Base-by-base conservation (phyloP, 2,113 vertebrate species). In the Tetrao urogallus region DNA sequence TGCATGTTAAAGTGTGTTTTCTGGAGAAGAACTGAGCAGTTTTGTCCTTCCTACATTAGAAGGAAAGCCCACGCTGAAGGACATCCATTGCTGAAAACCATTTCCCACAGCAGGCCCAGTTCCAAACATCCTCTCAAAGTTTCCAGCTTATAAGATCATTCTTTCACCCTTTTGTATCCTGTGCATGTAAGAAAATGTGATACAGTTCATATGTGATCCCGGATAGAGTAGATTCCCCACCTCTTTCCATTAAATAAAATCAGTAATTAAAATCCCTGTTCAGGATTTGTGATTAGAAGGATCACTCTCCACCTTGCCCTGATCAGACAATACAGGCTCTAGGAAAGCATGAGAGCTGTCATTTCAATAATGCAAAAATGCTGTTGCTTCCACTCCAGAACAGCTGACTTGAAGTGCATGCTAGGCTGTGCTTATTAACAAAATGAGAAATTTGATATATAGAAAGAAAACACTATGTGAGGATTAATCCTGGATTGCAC, bases 371-470 rank as follows among this genome's bases (percentile, higher is more conserved):
- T 87, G 92, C 94, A 97, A 94, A 54, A 97, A 88, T 90, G 89
- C 95, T 95, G 95, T 92, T 93, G 96, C 97, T 97, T 89, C 77
- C 66, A 78, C 95, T 93, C 96, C 94, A 82, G 92, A 95, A 97
- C 98, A 98, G 97, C 98, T 98, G 98, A 98, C 97, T 97, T 96
- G 92, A 93, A 97, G 96, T 89, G 88, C 96, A 90, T 82, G 40
- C 61, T 94, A 96, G 96, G 86, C 96, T 95, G 92, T 89, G 89
- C 97, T 97, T 97, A 98, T 97, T 97, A 98, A 97, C 97, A 96
- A 98, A 98, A 98, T 95, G 97, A 96, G 98, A 98, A 98, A 98
- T 96, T 93, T 94, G 97, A 98, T 98, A 94, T 97, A 96, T 50
- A 93, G 97, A 97, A 97, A 97, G 97, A 97, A 98, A 98, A 97